phyloP scores from a whole-genome alignment of 2,113 vertebrate genomes.

The Sinocyclocheilus anophthalmus region DNA sequence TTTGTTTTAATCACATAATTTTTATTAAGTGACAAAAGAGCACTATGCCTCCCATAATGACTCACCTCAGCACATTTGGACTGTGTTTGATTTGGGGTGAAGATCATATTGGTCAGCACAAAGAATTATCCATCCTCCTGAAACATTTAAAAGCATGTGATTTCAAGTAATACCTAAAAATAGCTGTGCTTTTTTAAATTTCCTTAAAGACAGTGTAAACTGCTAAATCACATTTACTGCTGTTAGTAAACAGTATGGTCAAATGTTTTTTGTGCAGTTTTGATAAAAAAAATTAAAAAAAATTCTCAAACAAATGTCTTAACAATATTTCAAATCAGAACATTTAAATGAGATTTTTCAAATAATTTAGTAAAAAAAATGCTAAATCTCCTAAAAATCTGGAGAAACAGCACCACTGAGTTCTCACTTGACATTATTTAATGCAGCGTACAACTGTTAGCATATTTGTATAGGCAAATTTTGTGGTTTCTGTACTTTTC shows the following conservation, averaged over 20 bases:
- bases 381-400: neutral
- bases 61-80: slow-evolving; percentile 81
- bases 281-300: too few relatives aligned
- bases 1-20: neutral
- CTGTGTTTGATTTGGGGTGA: slow-evolving; percentile 82
- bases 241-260: neutral
- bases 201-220: neutral
- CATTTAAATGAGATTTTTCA: too few relatives aligned
- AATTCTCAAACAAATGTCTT: too few relatives aligned
- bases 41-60: neutral
- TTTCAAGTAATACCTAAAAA: neutral
- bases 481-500: neutral
- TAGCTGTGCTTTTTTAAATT: neutral
- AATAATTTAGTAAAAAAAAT: neutral
- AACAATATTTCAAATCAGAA: too few relatives aligned
- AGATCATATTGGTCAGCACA: slow-evolving; percentile 83
- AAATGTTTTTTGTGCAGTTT: neutral
- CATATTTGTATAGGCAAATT: neutral
- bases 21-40: neutral
- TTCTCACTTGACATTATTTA: neutral
- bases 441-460: neutral
- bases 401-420: neutral
- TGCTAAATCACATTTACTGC: neutral
- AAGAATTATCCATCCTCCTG: slow-evolving; percentile 83
- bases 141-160: neutral